A percentile compares a stretch with the other conserved stretches of the same genome.
phyloP scores from a whole-genome alignment of 2,113 vertebrate species.

The Solea solea region DNA sequence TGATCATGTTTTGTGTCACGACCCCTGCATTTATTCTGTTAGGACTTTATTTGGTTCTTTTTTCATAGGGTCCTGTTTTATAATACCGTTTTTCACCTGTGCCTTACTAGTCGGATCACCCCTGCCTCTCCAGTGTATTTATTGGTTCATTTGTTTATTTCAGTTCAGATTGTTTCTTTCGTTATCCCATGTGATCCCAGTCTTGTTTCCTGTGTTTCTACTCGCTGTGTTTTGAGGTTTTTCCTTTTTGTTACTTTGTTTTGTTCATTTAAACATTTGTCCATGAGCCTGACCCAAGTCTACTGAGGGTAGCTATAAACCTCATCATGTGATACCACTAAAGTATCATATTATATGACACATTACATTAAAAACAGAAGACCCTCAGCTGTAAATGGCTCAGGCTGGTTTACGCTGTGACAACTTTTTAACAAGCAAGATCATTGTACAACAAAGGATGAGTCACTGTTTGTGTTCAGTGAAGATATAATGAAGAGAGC shows the following conservation, averaged over 20 bases:
- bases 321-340: background rate
- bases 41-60: background rate
- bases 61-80: no score
- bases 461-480: conserved; percentile 1
- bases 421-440: background rate
- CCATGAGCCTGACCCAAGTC: background rate
- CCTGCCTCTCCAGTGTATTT: no score
- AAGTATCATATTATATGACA: background rate
- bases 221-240: no score
- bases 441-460: background rate
- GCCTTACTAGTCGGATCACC: no score
- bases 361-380: background rate
- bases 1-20: conserved; percentile 15
- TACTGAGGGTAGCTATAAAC: conserved; percentile 1
- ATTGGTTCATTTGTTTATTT: no score
- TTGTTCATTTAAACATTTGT: background rate
- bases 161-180: no score
- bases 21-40: conserved; percentile 19
- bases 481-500: background rate
- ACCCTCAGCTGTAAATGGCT: background rate
- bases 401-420: background rate
- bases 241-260: no score
- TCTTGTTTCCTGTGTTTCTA: no score
- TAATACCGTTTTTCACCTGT: no score
- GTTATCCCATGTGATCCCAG: no score